Base-by-base conservation (phyloP, 2,888 invertebrate genomes). In the Drosophila emarginata region DNA sequence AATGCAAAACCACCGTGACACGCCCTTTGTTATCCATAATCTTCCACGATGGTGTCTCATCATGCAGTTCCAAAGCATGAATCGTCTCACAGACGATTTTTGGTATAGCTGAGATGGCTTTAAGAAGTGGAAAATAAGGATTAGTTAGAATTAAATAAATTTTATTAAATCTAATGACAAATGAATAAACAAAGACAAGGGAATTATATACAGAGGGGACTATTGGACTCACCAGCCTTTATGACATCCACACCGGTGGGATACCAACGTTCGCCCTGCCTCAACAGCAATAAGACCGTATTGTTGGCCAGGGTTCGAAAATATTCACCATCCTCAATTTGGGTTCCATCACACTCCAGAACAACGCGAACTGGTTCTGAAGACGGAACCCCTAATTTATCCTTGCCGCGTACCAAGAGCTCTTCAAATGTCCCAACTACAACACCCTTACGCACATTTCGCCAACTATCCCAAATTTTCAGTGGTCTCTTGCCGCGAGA, bases 21-120 rank as follows among this genome's bases (percentile, higher is more conserved):
- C 97, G 96, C 92, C 97, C 98, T 94, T 97, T 97, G 95, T 97
- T 97, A 95, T 98, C 98, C 97, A 97, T 97, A 94, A 98, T 97
- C 93, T 98, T 98, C 98, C 98, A 98, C 93, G 97, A 97, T 91
- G 98, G 97, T 92, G 97, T 97, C 93, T 97, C 97, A 96, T 97
- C 97, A 94, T 97, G 97, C 92, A 98, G 94, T 93, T 97, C 97
- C 94, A 98, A 94, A 84, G 97, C 97, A 94, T 97, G 96, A 92
- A 98, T 97, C 91, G 98, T 97, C 94, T 98, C 98, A 95, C 97
- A 98, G 93, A 98, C 97, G 94, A 98, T 98, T 93, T 96, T 96
- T 89, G 98, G 98, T 90, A 98, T 97, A 90, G 97, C 97, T 92
- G 97, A 96, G 93, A 98, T 97, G 89, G 97, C 98, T 98, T 63